Percentiles rank a stretch among this genome's conserved stretches.
phyloP scores from a whole-genome alignment of 2,797 vertebrate species.

The Pseudomugil gertrudae region DNA sequence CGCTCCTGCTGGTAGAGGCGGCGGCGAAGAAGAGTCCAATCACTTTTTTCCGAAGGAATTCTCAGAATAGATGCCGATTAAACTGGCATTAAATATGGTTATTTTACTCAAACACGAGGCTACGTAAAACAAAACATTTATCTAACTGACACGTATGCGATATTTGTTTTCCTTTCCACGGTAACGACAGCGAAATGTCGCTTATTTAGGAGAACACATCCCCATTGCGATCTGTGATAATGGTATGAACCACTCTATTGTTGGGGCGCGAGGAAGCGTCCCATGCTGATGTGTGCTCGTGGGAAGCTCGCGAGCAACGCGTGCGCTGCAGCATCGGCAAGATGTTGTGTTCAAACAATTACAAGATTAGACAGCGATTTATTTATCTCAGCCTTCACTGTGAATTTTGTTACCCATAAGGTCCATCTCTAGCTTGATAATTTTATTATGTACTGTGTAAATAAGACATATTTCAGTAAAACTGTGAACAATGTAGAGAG shows the following conservation, averaged over 20 bases:
- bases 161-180: not conserved
- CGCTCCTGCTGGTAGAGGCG: constrained; percentile 77
- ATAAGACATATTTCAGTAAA: not conserved
- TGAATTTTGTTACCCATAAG: not conserved
- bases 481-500: not conserved
- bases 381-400: constrained; percentile 13
- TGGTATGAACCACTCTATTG: constrained; percentile 85
- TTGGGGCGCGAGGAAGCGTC: constrained; percentile 72
- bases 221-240: constrained; percentile 62
- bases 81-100: constrained; percentile 8
- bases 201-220: constrained; percentile 28
- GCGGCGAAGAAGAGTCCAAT: constrained; percentile 59
- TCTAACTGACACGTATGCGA: accelerated
- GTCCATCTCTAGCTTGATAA: not conserved
- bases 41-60: constrained; percentile 68
- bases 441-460: not conserved
- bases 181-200: not conserved
- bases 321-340: constrained; percentile 31
- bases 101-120: not conserved
- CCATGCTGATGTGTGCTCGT: constrained; percentile 57
- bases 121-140: accelerated
- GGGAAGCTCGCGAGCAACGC: constrained; percentile 49
- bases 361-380: not conserved
- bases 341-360: constrained; percentile 48
- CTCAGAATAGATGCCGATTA: not conserved